phyloP scores from a whole-genome alignment of 1,140 invertebrate species.

The Pararge aegeria region DNA sequence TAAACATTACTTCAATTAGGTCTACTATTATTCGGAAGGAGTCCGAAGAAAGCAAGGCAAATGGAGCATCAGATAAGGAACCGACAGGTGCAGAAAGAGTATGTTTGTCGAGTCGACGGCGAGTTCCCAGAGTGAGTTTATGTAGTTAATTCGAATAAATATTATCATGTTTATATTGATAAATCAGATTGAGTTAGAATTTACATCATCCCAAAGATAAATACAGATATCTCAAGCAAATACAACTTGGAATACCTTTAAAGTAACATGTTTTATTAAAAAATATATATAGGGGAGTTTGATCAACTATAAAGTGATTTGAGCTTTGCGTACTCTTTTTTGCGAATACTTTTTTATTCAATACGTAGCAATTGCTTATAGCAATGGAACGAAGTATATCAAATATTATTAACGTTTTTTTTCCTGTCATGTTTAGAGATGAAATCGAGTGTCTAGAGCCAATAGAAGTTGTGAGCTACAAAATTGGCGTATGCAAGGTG shows the following conservation, averaged over 20 bases:
- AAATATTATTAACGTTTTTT: not conserved
- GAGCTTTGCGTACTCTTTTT: too few species aligned
- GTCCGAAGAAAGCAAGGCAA: constrained; percentile 93
- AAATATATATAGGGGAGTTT: too few species aligned
- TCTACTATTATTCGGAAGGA: constrained; percentile 95
- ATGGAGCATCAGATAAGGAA: constrained; percentile 97
- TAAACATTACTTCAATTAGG: constrained; percentile 43
- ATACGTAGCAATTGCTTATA: too few species aligned
- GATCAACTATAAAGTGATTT: too few species aligned
- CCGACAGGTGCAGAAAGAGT: constrained; percentile 96
- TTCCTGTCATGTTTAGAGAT: constrained; percentile 80
- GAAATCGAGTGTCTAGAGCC: constrained; percentile 92
- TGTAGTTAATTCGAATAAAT: constrained; percentile 27
- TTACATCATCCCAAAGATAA: not conserved
- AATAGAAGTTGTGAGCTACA: constrained; percentile 96
- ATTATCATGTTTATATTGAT: constrained; percentile 4
- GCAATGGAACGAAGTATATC: too few species aligned
- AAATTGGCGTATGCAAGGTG: constrained; percentile 97
- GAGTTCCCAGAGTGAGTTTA: constrained; percentile 95
- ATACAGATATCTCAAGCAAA: not conserved
- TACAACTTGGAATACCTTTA: too few species aligned
- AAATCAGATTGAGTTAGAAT: not conserved
- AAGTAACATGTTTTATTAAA: too few species aligned
- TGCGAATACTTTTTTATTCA: too few species aligned
- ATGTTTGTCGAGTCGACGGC: constrained; percentile 97